Evolutionary conservation across 2,113 vertebrate genomes (phyloP), one percentile per base, ranked within the genome.

Genomic region (Rhinolophus sinicus): DNA sequence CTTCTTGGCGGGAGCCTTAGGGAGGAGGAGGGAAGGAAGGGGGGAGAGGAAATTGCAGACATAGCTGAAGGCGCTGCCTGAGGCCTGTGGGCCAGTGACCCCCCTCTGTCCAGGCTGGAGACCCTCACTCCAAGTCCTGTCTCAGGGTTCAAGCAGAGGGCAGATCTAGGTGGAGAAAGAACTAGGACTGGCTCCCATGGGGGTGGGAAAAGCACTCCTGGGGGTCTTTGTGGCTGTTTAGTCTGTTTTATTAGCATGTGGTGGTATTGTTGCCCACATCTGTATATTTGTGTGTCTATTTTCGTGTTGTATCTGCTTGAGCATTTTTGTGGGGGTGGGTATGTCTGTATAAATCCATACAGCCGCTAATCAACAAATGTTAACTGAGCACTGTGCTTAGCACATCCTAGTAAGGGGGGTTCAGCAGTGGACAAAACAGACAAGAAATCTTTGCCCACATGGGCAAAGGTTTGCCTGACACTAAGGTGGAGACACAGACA

Each of bases 1-100:
- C 98, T 99, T 99, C 97, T 99, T 99, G 97, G 99, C 95, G 62
- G 91, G 4, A 76, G 83, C 58, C 93, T 97, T 24, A 73, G 98
- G 77, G 97, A 95, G n/a, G 98, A 97, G 19, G 99, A 97, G 54
- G 82, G 77, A 87, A 54, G 60, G 44, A 96, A 47, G 64, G 22
- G 77, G 96, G 96, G 95, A 88, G 33, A 94, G 98, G 80, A 98
- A 95, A 96, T 95, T 99, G 98, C 99, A 99, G 24, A 99, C 99
- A 30, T 99, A 99, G 2, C 99, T 99, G 22, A 99, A 99, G 96
- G 95, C 65, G 0, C 88, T 33, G 97, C 96, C 93, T 90, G 82
- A 95, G 77, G 93, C 86, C 89, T 65, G 50, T 73, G 89, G 94
- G 77, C 96, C 62, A 62, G 69, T 47, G 91, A 93, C 81, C 93